phyloP scores from a whole-genome alignment of 2,888 invertebrate genomes.

The Eilema griseolum region DNA sequence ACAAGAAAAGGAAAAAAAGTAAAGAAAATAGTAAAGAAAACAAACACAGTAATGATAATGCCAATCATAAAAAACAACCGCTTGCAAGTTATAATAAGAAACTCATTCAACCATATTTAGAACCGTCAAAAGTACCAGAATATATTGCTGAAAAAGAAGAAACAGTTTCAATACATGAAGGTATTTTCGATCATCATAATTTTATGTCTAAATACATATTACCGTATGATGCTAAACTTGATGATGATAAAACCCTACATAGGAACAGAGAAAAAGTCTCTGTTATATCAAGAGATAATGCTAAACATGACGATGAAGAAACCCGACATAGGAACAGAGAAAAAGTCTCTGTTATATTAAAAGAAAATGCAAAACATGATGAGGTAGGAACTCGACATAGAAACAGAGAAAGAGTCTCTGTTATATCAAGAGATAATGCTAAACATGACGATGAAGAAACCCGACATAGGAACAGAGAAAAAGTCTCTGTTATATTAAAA shows the following conservation, averaged over 20 bases:
- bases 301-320: too few species aligned
- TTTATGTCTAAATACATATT: neutral
- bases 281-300: conserved; percentile 59
- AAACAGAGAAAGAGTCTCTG: too few species aligned
- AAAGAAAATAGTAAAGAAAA: neutral
- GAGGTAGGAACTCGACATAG: too few species aligned
- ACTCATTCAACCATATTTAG: conserved; percentile 4
- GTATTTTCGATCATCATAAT: neutral
- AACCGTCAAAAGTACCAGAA: neutral
- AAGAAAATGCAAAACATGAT: too few species aligned
- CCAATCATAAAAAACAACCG: neutral
- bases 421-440: too few species aligned
- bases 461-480: too few species aligned
- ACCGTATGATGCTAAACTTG: neutral
- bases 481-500: too few species aligned
- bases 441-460: too few species aligned
- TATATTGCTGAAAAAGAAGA: neutral
- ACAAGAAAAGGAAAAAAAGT: neutral
- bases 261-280: conserved; percentile 54
- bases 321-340: too few species aligned
- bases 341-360: too few species aligned
- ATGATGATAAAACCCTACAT: neutral
- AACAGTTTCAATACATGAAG: neutral
- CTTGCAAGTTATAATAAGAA: neutral
- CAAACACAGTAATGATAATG: neutral